Evolutionary conservation across 2,888 invertebrate genomes (phyloP).

Genomic region (Trilocha varians): DNA sequence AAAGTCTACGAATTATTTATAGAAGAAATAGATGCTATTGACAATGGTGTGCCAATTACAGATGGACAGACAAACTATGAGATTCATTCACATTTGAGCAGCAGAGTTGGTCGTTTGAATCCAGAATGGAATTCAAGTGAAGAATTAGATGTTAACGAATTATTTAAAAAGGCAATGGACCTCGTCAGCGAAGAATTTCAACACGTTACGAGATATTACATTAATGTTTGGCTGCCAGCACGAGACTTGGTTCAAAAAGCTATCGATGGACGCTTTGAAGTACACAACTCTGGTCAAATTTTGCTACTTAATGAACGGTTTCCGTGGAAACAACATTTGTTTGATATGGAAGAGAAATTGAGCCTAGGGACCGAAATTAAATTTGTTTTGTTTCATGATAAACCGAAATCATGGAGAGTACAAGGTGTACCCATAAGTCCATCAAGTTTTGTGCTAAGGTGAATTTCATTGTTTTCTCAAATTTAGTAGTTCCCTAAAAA

Average conservation of each 20-base stretch:
- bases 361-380: conserved; percentile 76
- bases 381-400: conserved; percentile 81
- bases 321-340: conserved; percentile 95
- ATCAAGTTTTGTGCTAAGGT: conserved; percentile 81
- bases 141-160: conserved; percentile 63
- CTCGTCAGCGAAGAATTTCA: conserved; percentile 86
- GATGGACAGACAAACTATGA: conserved; percentile 81
- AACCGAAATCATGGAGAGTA: conserved; percentile 81
- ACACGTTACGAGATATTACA: conserved; percentile 75
- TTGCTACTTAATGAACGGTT: conserved; percentile 79
- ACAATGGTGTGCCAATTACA: conserved; percentile 93
- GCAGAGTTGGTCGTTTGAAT: conserved; percentile 84
- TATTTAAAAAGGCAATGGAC: conserved; percentile 85
- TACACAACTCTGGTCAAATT: conserved; percentile 87
- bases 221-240: conserved; percentile 90
- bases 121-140: conserved; percentile 84
- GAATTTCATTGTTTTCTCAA: no score
- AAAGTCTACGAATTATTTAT: conserved; percentile 90
- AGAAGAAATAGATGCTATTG: conserved; percentile 95
- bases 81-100: conserved; percentile 85
- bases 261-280: conserved; percentile 76
- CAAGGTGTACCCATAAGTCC: conserved; percentile 84
- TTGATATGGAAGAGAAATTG: conserved; percentile 83
- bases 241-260: conserved; percentile 82
- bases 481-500: no score